Evolutionary conservation across 1,140 invertebrate genomes (phyloP).

Genomic region (Armadillidium nasatum): DNA sequence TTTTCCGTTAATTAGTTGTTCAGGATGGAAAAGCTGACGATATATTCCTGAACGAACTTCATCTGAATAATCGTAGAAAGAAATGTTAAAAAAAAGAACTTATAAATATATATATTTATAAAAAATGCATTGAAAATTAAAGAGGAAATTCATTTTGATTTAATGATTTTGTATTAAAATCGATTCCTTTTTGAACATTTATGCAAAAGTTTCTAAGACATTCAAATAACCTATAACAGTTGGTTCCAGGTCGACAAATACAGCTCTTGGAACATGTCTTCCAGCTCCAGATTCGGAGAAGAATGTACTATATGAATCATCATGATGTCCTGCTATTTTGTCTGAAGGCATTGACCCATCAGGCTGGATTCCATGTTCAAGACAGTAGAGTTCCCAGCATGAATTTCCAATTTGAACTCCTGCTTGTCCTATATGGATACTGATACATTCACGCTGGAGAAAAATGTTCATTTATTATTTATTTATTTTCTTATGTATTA

Average conservation of each 20-base stretch:
- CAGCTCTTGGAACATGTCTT: slow-evolving; percentile 54
- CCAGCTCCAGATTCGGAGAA: slow-evolving; percentile 55
- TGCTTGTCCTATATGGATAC: slow-evolving; percentile 63
- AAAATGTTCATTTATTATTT: neutral
- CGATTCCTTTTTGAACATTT: too few relatives aligned
- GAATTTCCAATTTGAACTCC: slow-evolving; percentile 63
- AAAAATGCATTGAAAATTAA: neutral
- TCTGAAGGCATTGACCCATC: slow-evolving; percentile 57
- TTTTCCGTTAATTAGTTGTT: slow-evolving; percentile 62
- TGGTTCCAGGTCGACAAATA: slow-evolving; percentile 57
- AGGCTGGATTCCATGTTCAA: slow-evolving; percentile 54
- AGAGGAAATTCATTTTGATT: too few relatives aligned
- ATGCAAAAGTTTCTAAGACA: too few relatives aligned
- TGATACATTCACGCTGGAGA: slow-evolving; percentile 55
- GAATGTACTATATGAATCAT: slow-evolving; percentile 54
- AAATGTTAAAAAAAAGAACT: too few relatives aligned
- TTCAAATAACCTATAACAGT: slow-evolving; percentile 47
- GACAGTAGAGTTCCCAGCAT: slow-evolving; percentile 60
- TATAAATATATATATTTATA: too few relatives aligned
- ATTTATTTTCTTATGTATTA: too few relatives aligned
- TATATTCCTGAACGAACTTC: slow-evolving; percentile 63
- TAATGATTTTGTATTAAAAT: too few relatives aligned
- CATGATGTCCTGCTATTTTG: slow-evolving; percentile 57
- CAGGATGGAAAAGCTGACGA: slow-evolving; percentile 59
- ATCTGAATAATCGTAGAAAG: slow-evolving; percentile 52